Evolutionary conservation across 2,888 invertebrate species (phyloP), one percentile per base, ranked within the genome.

Genomic region (Lithophane leautieri): DNA sequence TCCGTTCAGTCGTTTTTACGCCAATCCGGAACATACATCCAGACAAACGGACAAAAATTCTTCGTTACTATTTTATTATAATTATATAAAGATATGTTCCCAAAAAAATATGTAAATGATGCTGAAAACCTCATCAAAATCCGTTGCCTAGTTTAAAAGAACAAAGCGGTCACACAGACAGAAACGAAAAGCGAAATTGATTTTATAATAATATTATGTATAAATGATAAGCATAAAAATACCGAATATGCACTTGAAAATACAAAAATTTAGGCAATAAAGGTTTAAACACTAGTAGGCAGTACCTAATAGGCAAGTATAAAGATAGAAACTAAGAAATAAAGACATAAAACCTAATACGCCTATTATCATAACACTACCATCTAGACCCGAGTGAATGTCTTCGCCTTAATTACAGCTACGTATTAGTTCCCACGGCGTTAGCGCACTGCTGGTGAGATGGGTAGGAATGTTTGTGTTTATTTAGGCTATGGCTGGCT

Each of bases 371-470:
- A 68, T 71, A 65, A 68, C 28, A 56, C 25, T 54, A 34, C 16
- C 14, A 1, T 56, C 22, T 62, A 62, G n/a, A 28, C 14, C 8
- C 42, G 7, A 73, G 67, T 60, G 19, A 67, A 60, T 63, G 25
- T 71, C 60, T 60, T 52, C 47, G 56, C 56, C 40, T 79, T 79
- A 74, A 79, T 58, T 11, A 58, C 40, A 22, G 25, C 42, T 11
- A 40, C 60, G 52, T 44, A 70, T 83, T 72, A 47, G 47, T 50
- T 42, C 4, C 25, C n/a, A 22, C 22, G 22, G 40, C 44, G 22
- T 74, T 25, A 47, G 50, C 25, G 4, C 28, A 56, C 52, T 79
- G 70, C 40, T 58, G 79, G 73, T 58, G 70, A 66, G n/a, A 22
- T 6, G 22, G 14, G 34, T 14, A 25, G 52, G 8, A 22, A 50